Conservation (phyloP, 2,113 vertebrate genomes). For the Passerina amoena region DNA sequence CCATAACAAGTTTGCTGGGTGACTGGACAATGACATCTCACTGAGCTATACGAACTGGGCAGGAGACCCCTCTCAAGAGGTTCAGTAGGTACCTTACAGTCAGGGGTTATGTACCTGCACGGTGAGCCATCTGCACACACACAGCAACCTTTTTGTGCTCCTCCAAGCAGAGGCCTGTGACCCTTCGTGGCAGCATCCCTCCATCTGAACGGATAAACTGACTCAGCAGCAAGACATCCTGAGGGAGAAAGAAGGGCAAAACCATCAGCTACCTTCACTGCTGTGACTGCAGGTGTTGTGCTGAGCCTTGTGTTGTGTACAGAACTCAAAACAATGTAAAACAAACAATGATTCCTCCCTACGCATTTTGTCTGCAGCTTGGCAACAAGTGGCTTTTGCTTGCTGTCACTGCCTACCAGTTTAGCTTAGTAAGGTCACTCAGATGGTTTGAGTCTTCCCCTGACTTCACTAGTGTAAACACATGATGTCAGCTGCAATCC, state of each 20-base stretch:
- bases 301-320: neutral
- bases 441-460: conserved; percentile 23
- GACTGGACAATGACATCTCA: neutral
- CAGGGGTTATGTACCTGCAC: conserved; percentile 80
- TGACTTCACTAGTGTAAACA: conserved; percentile 48
- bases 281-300: neutral
- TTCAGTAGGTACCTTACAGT: neutral
- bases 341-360: neutral
- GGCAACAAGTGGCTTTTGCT: neutral
- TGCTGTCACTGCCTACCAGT: conserved; percentile 9
- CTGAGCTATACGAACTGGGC: neutral
- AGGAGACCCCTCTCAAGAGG: neutral
- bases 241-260: neutral
- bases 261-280: neutral
- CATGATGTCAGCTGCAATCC: conserved; percentile 31
- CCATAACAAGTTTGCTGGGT: neutral
- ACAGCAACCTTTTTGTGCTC: conserved; percentile 90
- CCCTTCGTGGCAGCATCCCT: conserved; percentile 85
- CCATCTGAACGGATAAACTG: conserved; percentile 95
- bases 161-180: conserved; percentile 90
- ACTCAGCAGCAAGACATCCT: conserved; percentile 94
- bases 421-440: conserved; percentile 38
- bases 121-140: conserved; percentile 96
- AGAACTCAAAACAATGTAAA: neutral
- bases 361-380: neutral